These are phyloP conservation scores for Cantharis nigra DNA, from an alignment of 2,888 invertebrate genomes.

Conservation along the genomic window DNA sequence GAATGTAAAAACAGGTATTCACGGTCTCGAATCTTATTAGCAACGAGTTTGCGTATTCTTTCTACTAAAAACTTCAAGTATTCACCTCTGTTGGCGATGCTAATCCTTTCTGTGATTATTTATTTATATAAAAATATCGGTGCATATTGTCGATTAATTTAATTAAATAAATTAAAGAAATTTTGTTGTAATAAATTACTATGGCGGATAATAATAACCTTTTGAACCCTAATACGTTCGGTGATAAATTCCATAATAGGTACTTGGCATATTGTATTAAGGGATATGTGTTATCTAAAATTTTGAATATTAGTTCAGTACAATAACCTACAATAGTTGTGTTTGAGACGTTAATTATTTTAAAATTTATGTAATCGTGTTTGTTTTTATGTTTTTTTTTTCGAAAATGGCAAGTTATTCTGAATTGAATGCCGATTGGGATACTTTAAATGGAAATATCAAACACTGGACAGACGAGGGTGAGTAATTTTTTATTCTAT, in stretches of 20 bases:
- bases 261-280: not conserved
- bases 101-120: not conserved
- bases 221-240: not conserved
- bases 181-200: not conserved
- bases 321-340: not conserved
- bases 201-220: not conserved
- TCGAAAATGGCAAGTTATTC: not conserved
- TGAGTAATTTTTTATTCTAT: not conserved
- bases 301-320: not conserved
- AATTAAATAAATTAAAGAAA: not conserved
- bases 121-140: not conserved
- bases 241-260: not conserved
- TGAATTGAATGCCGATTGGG: not conserved
- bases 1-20: slow-evolving; percentile 47
- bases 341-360: not conserved
- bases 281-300: not conserved
- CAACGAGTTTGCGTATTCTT: slow-evolving; percentile 24
- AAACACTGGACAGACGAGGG: not conserved
- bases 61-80: slow-evolving; percentile 9
- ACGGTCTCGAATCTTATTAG: slow-evolving; percentile 35
- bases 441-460: not conserved
- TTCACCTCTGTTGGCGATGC: slow-evolving; percentile 21
- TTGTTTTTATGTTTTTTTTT: not conserved
- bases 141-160: not conserved
- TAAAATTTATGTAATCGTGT: not conserved